Conservation (phyloP, 2,888 invertebrate genomes). For the Disparrhopalites patrizii region DNA sequence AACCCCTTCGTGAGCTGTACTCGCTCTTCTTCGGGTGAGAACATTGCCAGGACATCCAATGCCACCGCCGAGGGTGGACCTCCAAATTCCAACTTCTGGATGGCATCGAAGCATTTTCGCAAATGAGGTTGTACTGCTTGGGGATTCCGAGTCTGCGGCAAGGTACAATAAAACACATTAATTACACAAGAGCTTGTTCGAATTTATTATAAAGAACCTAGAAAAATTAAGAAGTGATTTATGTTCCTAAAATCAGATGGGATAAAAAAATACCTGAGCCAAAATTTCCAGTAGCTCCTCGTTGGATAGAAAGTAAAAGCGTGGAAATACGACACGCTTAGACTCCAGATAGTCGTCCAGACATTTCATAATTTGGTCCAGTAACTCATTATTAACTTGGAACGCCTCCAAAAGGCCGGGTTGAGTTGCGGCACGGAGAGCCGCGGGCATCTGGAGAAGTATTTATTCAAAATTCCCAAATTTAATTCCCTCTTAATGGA, state of each 20-base stretch:
- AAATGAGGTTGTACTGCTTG: slow-evolving; percentile 86
- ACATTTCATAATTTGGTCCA: slow-evolving; percentile 86
- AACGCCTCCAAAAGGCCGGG: slow-evolving; percentile 67
- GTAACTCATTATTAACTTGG: slow-evolving; percentile 67
- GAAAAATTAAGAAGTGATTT: not conserved
- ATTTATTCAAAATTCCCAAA: not conserved
- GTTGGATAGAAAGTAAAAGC: slow-evolving; percentile 86
- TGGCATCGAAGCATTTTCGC: slow-evolving; percentile 83
- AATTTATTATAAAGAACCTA: not conserved
- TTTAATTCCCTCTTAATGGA: not conserved
- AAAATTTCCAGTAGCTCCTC: slow-evolving; percentile 85
- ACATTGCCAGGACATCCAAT: slow-evolving; percentile 75
- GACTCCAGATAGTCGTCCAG: slow-evolving; percentile 84
- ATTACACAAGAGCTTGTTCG: not conserved
- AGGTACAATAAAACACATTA: slow-evolving; percentile 5
- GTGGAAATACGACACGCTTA: slow-evolving; percentile 79
- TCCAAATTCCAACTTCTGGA: slow-evolving; percentile 72
- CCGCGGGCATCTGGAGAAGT: slow-evolving; percentile 63
- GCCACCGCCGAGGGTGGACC: slow-evolving; percentile 48
- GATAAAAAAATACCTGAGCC: slow-evolving; percentile 69
- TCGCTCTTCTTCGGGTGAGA: slow-evolving; percentile 83
- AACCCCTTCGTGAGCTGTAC: slow-evolving; percentile 73
- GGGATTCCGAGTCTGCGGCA: slow-evolving; percentile 69
- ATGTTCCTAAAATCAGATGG: no score
- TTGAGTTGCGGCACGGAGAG: slow-evolving; percentile 73